Conservation (phyloP, 2,888 invertebrate genomes). For the Hydropsyche betteni region DNA sequence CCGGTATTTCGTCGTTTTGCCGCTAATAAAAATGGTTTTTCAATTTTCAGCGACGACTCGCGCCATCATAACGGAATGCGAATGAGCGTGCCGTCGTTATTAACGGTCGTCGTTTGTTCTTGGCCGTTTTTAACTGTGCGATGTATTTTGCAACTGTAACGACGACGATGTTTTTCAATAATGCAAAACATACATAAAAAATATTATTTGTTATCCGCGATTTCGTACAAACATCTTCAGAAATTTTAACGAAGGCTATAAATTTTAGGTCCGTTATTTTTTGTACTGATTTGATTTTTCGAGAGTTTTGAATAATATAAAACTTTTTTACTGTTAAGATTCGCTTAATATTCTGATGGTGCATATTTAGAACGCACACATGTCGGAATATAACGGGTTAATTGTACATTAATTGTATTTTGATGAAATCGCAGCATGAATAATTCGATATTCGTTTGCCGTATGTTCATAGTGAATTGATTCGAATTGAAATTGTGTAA, state of each 20-base stretch:
- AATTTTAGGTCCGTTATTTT: too few species aligned
- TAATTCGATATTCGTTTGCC: background rate
- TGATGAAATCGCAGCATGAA: constrained; percentile 2
- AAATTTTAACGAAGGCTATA: too few species aligned
- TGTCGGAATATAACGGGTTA: constrained; percentile 12
- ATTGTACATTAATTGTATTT: background rate
- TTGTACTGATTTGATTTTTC: too few species aligned
- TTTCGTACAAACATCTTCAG: too few species aligned
- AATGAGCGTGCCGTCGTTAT: constrained; percentile 31
- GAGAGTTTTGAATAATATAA: too few species aligned
- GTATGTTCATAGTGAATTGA: constrained; percentile 1
- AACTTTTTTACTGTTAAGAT: too few species aligned
- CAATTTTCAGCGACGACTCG: constrained; percentile 6
- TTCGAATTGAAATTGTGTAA: background rate
- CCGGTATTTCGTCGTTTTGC: background rate
- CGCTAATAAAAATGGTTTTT: constrained; percentile 14
- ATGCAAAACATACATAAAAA: too few species aligned
- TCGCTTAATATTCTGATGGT: constrained; percentile 3
- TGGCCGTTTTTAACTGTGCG: constrained; percentile 15
- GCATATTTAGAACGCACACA: background rate
- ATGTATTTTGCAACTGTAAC: constrained; percentile 23
- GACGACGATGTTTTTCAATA: background rate
- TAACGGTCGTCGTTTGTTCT: constrained; percentile 28
- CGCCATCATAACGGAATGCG: constrained; percentile 36
- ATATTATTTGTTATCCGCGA: too few species aligned